These are phyloP conservation scores for Diuraphis noxia DNA, from an alignment of 1,140 invertebrate genomes.

Conservation along the genomic window DNA sequence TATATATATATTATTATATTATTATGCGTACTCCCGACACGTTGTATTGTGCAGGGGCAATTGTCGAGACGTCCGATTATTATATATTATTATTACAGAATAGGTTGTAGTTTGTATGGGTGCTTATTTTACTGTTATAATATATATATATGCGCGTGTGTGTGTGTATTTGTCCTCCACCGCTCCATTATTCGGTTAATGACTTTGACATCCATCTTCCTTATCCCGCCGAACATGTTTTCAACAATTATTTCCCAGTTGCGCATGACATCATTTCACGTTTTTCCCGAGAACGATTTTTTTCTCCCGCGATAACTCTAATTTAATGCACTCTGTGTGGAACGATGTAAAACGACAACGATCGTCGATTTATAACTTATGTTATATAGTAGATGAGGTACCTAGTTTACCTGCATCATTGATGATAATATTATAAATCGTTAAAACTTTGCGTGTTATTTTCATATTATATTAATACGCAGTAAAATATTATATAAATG, in stretches of 20 bases:
- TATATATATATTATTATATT: neutral
- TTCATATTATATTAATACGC: too few species aligned
- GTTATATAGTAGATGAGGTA: neutral
- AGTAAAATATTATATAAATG: neutral
- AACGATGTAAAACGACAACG: neutral
- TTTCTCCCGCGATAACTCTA: neutral
- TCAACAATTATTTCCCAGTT: constrained; percentile 37
- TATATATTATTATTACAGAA: neutral
- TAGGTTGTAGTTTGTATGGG: neutral
- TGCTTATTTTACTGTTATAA: constrained; percentile 23
- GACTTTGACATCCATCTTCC: neutral
- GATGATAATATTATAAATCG: neutral
- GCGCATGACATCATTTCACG: constrained; percentile 38
- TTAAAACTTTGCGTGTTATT: neutral
- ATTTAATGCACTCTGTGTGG: neutral
- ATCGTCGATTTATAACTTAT: neutral
- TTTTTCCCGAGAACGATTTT: constrained; percentile 17
- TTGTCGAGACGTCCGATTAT: neutral
- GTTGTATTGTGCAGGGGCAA: neutral
- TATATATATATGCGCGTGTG: neutral
- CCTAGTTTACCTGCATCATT: neutral
- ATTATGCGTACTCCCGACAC: neutral
- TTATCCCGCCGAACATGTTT: constrained; percentile 23
- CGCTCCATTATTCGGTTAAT: constrained; percentile 22
- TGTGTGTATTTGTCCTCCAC: neutral